phyloP scores from a whole-genome alignment of 1,140 invertebrate species.

The Macrobrachium nipponense region DNA sequence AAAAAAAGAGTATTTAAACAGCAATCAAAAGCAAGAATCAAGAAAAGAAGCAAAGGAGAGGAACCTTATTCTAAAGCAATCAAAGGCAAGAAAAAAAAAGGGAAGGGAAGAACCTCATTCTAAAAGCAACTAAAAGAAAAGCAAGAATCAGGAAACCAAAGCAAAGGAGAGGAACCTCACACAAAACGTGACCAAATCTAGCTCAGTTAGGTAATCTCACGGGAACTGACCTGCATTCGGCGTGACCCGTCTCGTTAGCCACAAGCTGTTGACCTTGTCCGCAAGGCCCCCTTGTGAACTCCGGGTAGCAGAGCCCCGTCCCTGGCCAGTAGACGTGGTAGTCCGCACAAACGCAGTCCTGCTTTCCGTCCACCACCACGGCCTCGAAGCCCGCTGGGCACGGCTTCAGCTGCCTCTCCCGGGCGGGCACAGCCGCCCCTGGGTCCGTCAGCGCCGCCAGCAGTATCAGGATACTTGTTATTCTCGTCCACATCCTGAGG shows the following conservation, averaged over 20 bases:
- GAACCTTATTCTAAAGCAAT: too few relatives aligned
- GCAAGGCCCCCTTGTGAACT: constrained; percentile 50
- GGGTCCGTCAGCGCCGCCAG: not conserved
- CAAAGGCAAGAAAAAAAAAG: too few relatives aligned
- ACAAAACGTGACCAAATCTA: too few relatives aligned
- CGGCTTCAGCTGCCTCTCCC: constrained; percentile 57
- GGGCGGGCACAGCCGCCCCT: constrained; percentile 37
- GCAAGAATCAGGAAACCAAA: too few relatives aligned
- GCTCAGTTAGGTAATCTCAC: not conserved
- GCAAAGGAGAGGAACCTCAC: too few relatives aligned
- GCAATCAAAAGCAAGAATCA: too few relatives aligned
- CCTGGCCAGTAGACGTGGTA: constrained; percentile 65
- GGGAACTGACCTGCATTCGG: constrained; percentile 39
- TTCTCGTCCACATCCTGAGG: not conserved
- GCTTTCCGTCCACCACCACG: constrained; percentile 61
- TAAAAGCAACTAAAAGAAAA: too few relatives aligned
- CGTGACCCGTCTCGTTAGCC: constrained; percentile 46
- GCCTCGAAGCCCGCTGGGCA: constrained; percentile 63
- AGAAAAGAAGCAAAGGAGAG: too few relatives aligned
- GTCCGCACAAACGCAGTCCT: constrained; percentile 64
- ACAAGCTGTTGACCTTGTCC: constrained; percentile 46
- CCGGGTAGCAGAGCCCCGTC: constrained; percentile 54
- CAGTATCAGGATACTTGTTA: not conserved
- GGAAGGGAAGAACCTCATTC: too few relatives aligned
- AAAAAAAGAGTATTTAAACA: too few relatives aligned